A percentile compares a stretch with the other conserved stretches of the same genome.
These are phyloP conservation scores for fruit fly (Drosophila melanogaster) DNA, from an alignment of 1,140 invertebrate species.

Conservation along the genomic window Release_6_plus_ISO1_MT NT_037436.4:9028501-9029000, in stretches of 20 bases:
- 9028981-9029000: slow-evolving; percentile 69
- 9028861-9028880: too few species aligned
- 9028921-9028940: slow-evolving; percentile 22
- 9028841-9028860: too few species aligned
- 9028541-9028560: slow-evolving; percentile 42
- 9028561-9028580: slow-evolving; percentile 62
- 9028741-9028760: too few species aligned
- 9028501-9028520: not conserved
- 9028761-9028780: too few species aligned
- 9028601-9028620: slow-evolving; percentile 60
- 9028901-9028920: too few species aligned
- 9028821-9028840: too few species aligned
- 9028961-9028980: not conserved
- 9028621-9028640: slow-evolving; percentile 63
- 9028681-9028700: slow-evolving; percentile 46
- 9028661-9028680: slow-evolving; percentile 58
- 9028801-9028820: too few species aligned
- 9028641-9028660: slow-evolving; percentile 81
- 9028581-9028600: slow-evolving; percentile 34
- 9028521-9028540: slow-evolving; percentile 2
- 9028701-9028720: slow-evolving; percentile 40
- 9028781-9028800: too few species aligned
- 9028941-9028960: not conserved
- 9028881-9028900: too few species aligned
- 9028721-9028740: not conserved